These are phyloP conservation scores for Dryas iulia DNA, from an alignment of 1,140 invertebrate genomes.

Conservation along the genomic window DNA sequence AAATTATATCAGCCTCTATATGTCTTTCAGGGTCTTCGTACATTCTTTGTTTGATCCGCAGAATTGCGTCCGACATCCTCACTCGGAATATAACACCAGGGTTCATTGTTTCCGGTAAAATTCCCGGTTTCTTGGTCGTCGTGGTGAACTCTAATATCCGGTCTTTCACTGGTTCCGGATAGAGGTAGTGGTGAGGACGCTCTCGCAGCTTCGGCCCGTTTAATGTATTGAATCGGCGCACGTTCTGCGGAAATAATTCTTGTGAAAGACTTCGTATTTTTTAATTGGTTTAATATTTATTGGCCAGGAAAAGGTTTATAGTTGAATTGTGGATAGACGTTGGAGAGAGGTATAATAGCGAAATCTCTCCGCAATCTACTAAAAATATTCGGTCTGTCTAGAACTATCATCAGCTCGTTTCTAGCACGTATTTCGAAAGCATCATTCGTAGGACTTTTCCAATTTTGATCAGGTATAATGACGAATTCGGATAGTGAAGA, in stretches of 20 bases:
- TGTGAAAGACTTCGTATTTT: conserved; percentile 18
- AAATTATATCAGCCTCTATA: conserved; percentile 71
- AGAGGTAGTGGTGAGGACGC: conserved; percentile 64
- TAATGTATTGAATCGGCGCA: conserved; percentile 49
- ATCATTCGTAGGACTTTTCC: too few species aligned
- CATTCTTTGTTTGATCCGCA: conserved; percentile 70
- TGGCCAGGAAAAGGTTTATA: too few species aligned
- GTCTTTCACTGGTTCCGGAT: conserved; percentile 70
- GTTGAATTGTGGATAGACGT: too few species aligned
- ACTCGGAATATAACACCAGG: conserved; percentile 71
- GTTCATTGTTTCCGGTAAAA: conserved; percentile 69
- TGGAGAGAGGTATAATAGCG: too few species aligned
- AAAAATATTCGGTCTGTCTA: too few species aligned
- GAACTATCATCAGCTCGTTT: too few species aligned
- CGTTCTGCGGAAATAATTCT: conserved; percentile 53
- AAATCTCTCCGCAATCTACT: too few species aligned
- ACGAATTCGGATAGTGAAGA: too few species aligned
- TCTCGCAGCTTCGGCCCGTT: conserved; percentile 61
- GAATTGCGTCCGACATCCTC: conserved; percentile 68
- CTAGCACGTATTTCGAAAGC: too few species aligned
- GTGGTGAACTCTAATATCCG: conserved; percentile 59
- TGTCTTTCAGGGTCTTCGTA: conserved; percentile 73
- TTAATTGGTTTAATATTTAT: conserved; percentile 11
- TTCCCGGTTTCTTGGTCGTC: conserved; percentile 56
- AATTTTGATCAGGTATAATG: too few species aligned